phyloP scores from a whole-genome alignment of 2,888 invertebrate genomes.

The Auanema freiburgensis region DNA sequence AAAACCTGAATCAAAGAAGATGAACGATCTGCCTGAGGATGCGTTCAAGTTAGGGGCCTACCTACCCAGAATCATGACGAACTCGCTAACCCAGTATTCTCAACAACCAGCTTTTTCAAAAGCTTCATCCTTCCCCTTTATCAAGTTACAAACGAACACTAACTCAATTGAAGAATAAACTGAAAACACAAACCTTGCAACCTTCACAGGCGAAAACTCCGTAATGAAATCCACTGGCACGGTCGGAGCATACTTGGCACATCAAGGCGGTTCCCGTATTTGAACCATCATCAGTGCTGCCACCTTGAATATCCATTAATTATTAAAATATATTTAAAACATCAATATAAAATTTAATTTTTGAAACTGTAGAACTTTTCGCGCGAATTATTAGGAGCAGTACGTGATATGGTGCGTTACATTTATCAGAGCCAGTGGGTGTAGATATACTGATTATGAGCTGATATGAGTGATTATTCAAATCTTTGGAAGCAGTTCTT shows the following conservation, averaged over 20 bases:
- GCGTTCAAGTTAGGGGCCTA: background rate
- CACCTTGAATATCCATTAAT: constrained; percentile 11
- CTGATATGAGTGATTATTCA: too few relatives aligned
- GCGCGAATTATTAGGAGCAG: too few relatives aligned
- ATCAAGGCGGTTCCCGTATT: constrained; percentile 26
- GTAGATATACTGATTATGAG: too few relatives aligned
- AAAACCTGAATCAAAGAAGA: background rate
- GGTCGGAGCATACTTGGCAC: constrained; percentile 61
- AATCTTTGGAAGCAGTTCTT: too few relatives aligned
- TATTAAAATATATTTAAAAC: too few relatives aligned
- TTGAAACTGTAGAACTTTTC: too few relatives aligned
- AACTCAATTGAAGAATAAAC: constrained; percentile 41
- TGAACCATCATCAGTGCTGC: constrained; percentile 9
- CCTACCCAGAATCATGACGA: background rate
- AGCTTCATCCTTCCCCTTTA: background rate
- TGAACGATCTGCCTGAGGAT: background rate
- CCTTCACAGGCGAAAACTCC: constrained; percentile 60
- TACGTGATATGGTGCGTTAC: too few relatives aligned
- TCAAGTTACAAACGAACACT: too few relatives aligned
- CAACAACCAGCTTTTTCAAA: background rate
- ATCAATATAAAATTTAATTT: too few relatives aligned
- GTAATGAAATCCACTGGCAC: constrained; percentile 60
- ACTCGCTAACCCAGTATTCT: background rate
- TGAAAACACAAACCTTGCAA: constrained; percentile 49
- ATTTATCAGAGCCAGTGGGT: too few relatives aligned